Evolutionary conservation across 2,797 vertebrate genomes (phyloP).

Genomic region (Cheirogaleus major): DNA sequence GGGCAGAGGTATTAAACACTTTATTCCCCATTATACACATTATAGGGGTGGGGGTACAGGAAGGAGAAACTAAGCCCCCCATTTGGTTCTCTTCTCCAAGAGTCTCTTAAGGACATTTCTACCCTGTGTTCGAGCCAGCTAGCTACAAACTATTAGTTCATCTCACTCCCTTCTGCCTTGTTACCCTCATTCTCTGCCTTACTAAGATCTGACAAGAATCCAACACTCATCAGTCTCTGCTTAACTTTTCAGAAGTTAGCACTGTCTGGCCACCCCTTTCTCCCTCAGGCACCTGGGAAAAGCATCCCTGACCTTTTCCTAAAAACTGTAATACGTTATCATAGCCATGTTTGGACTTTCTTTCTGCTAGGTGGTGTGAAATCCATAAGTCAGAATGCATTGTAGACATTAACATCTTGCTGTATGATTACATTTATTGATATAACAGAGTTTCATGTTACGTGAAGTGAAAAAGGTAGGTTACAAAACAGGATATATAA

Average conservation of each 20-base stretch:
- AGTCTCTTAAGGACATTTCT: not conserved
- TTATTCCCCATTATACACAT: not conserved
- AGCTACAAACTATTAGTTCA: not conserved
- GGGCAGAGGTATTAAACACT: not conserved
- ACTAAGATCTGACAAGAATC: not conserved
- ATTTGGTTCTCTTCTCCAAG: not conserved
- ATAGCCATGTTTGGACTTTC: not conserved
- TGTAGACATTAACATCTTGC: not conserved
- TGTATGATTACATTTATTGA: not conserved
- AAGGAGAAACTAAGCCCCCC: not conserved
- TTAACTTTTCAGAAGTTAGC: not conserved
- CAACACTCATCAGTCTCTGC: not conserved
- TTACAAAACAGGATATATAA: not conserved
- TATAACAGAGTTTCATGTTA: not conserved
- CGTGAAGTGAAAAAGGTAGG: not conserved
- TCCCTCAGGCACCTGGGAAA: not conserved
- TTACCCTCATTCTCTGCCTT: not conserved
- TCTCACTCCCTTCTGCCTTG: not conserved
- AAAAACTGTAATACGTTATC: not conserved
- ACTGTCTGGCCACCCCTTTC: not conserved
- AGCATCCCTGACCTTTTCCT: not conserved
- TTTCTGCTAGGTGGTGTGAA: not conserved
- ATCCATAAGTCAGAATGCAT: not conserved
- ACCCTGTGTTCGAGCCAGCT: not conserved
- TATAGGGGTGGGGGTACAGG: rapidly evolving